Base-by-base conservation (phyloP, 2,888 invertebrate species). In the Rutpela maculata region DNA sequence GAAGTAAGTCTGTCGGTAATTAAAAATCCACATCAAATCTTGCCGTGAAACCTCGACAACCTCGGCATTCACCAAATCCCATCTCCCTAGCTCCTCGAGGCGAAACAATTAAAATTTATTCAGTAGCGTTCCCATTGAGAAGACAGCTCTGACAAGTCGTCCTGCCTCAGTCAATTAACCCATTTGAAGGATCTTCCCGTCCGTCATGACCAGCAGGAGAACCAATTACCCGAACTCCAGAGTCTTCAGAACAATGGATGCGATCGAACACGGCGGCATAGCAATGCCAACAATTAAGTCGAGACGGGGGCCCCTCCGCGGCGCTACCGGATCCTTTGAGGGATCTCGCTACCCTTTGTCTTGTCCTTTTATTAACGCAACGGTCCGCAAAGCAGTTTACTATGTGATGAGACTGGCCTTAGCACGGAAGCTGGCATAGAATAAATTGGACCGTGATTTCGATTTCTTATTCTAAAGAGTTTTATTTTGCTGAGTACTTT, bases 231-330 rank as follows among this genome's bases (percentile, higher is more conserved):
- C 75, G 65, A 78, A 66, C 78, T 75, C 75, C 60, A 18, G 71
- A 74, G 76, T 59, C 43, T 10, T 69, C 67, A 72, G 74, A 76
- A 80, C 76, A 78, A 80, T 76, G 72, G 59, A 55, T 12, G 43
- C 67, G 69, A 74, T 76, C 56, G 74, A 38, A 66, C 66, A 22
- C 65, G 74, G 60, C 59, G 74, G 66, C 65, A 66, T 74, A 74
- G 74, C 74, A 74, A 74, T 78, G 78, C 77, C 79, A 77, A 77
- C 79, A 79, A 80, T 80, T 80, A 80, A 80, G 78, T 69, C 74
- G 70, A 70, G 69, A 75, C 26, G 63, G 26, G 73, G 76, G 15
- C 62, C 50, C 31, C 17, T 17, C 57, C 38, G 17, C 17, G 19
- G 56, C n/a, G 69, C 31, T 57, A 15, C 38, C 59, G 43, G 59